Percentiles rank a stretch among this genome's conserved stretches.
Evolutionary conservation across 2,888 invertebrate genomes (phyloP).

Genomic region (Drosophila ezoana): DNA sequence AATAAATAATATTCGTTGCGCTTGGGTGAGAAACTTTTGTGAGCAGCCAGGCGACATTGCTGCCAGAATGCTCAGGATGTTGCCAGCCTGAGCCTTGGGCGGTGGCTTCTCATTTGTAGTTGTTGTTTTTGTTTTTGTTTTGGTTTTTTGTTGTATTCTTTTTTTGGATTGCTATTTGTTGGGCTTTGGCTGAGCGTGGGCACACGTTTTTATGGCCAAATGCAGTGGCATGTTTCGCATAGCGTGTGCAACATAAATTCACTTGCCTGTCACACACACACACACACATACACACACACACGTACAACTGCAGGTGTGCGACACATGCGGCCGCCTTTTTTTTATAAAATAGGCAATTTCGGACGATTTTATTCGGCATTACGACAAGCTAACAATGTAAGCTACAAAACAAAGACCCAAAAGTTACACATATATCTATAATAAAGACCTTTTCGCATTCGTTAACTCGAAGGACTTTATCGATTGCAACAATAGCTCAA

Average conservation of each 20-base stretch:
- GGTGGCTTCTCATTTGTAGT: slow-evolving; percentile 1
- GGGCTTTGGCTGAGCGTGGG: slow-evolving; percentile 2
- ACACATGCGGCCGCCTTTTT: slow-evolving; percentile 32
- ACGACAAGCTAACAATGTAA: slow-evolving; percentile 7
- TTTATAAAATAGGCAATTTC: slow-evolving; percentile 60
- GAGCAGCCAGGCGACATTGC: slow-evolving; percentile 51
- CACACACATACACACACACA: slow-evolving; percentile 15
- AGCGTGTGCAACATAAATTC: slow-evolving; percentile 77
- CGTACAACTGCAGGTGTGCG: slow-evolving; percentile 16
- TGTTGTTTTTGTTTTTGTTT: slow-evolving; percentile 6
- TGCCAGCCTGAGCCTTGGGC: slow-evolving; percentile 38
- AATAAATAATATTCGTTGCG: slow-evolving; percentile 67
- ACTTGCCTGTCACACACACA: slow-evolving; percentile 69
- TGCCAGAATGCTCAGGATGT: slow-evolving; percentile 36
- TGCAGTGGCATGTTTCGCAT: slow-evolving; percentile 76
- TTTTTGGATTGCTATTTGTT: slow-evolving; percentile 30
- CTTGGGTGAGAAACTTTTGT: slow-evolving; percentile 40
- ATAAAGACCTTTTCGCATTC: not conserved
- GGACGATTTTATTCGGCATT: slow-evolving; percentile 26
- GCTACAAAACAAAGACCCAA: not conserved
- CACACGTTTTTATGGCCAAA: slow-evolving; percentile 64
- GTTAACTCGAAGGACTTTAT: not conserved
- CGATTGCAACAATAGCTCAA: not conserved
- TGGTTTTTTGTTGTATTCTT: slow-evolving; percentile 12
- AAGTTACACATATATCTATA: not conserved